phyloP scores from a whole-genome alignment of 2,888 invertebrate species.

The Heliconius ismenius region DNA sequence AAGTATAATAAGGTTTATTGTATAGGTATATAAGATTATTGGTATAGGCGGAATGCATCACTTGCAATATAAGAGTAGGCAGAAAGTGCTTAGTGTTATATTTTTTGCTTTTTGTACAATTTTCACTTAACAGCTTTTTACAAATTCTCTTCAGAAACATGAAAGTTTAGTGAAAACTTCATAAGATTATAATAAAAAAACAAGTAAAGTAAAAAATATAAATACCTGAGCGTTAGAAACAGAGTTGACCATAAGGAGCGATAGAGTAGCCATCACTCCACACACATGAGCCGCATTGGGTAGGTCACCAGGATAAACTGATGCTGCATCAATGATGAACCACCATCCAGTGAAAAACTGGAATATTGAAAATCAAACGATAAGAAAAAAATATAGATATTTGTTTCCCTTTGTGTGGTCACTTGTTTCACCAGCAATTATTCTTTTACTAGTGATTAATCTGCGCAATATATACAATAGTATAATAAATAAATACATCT shows the following conservation, averaged over 20 bases:
- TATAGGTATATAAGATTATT: background rate
- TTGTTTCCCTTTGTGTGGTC: background rate
- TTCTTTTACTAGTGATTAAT: background rate
- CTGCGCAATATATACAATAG: background rate
- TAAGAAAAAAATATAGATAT: background rate
- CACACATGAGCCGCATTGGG: conserved; percentile 93
- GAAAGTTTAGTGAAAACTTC: no score
- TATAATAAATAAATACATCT: background rate
- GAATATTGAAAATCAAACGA: conserved; percentile 42
- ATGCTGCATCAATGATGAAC: conserved; percentile 97
- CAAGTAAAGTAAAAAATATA: background rate
- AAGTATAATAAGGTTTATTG: conserved; percentile 11
- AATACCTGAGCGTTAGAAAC: conserved; percentile 95
- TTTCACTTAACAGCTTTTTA: no score
- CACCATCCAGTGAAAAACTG: conserved; percentile 99
- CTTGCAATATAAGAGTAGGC: no score
- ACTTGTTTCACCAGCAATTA: background rate
- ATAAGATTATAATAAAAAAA: no score
- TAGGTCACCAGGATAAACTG: conserved; percentile 88
- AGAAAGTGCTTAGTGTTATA: no score
- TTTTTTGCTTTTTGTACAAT: no score
- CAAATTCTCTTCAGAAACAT: no score
- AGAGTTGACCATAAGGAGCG: conserved; percentile 98
- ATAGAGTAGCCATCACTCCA: conserved; percentile 96
- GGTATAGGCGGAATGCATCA: no score